Evolutionary conservation across 2,888 invertebrate genomes (phyloP), one percentile per base, ranked within the genome.

Genomic region (Tipula confusa): DNA sequence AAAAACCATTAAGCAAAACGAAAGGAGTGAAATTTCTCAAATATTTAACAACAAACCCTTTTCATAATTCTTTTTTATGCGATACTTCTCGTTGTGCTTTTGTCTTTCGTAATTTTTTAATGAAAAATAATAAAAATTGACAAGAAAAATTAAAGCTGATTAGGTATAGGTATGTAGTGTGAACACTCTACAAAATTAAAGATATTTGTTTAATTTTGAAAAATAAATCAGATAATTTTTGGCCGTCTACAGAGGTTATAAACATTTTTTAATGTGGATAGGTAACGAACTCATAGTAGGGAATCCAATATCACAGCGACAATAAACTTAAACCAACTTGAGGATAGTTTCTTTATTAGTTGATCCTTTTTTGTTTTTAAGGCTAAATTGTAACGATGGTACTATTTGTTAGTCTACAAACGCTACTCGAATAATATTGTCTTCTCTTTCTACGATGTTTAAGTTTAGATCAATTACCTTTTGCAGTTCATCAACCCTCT

Each of bases 1-100:
- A 64, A 64, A 64, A 64, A 64, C 64, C 64, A 64, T 64, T 64
- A 64, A 64, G 64, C 64, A 64, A 64, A 64, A 64, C 64, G 64
- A 64, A n/a, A 64, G 64, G 24, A 64, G 64, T 64, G 64, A 64
- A 64, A 64, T 64, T 64, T 64, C 24, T 64, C 64, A 64, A 64
- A 64, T 64, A 64, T 64, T 64, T 64, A 64, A 64, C 64, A 64
- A 64, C 64, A 64, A 64, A 64, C 64, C 64, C 64, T 64, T 64
- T 64, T 64, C 64, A 64, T 64, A 64, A 24, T 24, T 64, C 64
- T 64, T 7, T 24, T 64, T 64, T 64, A 64, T 24, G 64, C 64
- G 64, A 64, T 64, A 64, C 64, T 64, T 64, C 24, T 64, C 64
- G 24, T 64, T 64, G 64, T 64, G 15, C 15, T 43, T 64, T 64